Conservation (phyloP, 2,113 vertebrate genomes). For the Limnothrissa miodon region DNA sequence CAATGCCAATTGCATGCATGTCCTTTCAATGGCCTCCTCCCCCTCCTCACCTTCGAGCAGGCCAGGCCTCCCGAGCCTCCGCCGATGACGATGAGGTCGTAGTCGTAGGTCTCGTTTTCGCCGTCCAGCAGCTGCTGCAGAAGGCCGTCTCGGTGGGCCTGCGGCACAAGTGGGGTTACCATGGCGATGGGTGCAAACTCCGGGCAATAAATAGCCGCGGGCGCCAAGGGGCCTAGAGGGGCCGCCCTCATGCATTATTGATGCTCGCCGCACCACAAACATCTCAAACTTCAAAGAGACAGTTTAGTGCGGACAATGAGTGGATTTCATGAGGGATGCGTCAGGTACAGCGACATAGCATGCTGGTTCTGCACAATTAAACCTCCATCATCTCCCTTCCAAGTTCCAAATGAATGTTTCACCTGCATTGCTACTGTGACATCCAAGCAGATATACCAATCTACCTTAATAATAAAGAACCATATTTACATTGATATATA, state of each 20-base stretch:
- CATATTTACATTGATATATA: no score
- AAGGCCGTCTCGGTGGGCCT: conserved; percentile 85
- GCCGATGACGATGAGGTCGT: conserved; percentile 91
- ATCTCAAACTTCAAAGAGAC: background rate
- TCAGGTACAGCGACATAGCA: background rate
- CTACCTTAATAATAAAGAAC: no score
- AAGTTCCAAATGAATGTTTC: background rate
- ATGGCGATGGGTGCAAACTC: conserved; percentile 21
- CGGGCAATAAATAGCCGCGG: background rate
- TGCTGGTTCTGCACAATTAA: background rate
- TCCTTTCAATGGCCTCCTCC: background rate
- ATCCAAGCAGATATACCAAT: no score
- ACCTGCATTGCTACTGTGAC: background rate
- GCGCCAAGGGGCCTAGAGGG: background rate
- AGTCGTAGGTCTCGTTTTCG: conserved; percentile 74
- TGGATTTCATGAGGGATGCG: background rate
- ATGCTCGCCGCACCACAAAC: conserved; percentile 27
- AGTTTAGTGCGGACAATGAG: background rate
- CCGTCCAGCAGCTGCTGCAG: conserved; percentile 81
- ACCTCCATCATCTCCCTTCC: background rate
- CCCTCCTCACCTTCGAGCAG: conserved; percentile 85
- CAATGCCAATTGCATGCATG: background rate
- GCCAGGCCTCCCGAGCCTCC: conserved; percentile 94
- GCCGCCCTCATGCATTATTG: conserved; percentile 42
- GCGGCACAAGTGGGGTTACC: conserved; percentile 27